A percentile compares a stretch with the other conserved stretches of the same genome.
Conservation (phyloP, 2,888 invertebrate species). For the Busseola fusca region DNA sequence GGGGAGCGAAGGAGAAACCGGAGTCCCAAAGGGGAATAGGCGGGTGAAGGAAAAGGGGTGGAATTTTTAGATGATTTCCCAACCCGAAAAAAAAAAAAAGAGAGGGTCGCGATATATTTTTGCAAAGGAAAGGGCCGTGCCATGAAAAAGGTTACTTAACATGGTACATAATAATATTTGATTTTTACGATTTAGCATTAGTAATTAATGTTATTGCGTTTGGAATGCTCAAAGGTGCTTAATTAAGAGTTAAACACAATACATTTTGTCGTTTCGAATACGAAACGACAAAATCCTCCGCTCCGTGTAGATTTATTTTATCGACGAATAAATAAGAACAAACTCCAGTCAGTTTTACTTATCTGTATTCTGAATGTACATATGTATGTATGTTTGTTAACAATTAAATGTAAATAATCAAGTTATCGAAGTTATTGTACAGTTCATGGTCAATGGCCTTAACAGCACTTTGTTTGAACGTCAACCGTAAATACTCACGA, state of each 20-base stretch:
- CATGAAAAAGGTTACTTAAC: background rate
- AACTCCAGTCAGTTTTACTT: conserved; percentile 15
- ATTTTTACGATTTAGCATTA: background rate
- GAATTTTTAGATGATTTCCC: too few species aligned
- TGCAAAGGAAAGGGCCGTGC: too few species aligned
- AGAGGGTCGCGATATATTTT: too few species aligned
- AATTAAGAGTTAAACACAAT: background rate
- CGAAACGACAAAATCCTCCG: too few species aligned
- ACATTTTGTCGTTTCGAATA: background rate
- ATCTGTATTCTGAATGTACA: conserved; percentile 7
- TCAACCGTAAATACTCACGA: background rate
- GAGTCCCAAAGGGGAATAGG: too few species aligned
- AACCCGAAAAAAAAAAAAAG: too few species aligned
- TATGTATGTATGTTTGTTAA: background rate
- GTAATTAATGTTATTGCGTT: background rate
- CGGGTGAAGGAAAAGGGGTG: too few species aligned
- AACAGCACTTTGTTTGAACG: conserved; percentile 16
- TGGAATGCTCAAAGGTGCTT: background rate
- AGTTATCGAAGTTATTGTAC: conserved; percentile 16
- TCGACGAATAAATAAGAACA: background rate
- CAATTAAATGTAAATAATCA: conserved; percentile 16
- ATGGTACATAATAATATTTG: background rate
- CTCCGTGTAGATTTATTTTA: background rate
- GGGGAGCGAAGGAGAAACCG: too few species aligned
- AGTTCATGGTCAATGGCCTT: conserved; percentile 21